Percentiles rank a stretch among this genome's conserved stretches.
These are phyloP conservation scores for Drosophila repleta DNA, from an alignment of 1,140 invertebrate genomes.

Conservation along the genomic window DNA sequence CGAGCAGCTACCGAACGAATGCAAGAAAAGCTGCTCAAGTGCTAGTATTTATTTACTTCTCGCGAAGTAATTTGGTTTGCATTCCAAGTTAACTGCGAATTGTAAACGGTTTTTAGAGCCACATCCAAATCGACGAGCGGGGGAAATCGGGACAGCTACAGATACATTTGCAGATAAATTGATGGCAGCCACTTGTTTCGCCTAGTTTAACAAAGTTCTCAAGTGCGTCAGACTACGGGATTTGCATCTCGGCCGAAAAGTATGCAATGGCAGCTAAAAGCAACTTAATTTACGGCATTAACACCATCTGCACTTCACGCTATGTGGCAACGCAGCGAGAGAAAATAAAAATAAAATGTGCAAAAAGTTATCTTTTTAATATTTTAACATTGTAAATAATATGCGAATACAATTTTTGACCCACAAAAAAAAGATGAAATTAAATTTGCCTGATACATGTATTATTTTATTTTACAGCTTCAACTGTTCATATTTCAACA, in stretches of 20 bases:
- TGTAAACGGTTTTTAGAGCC: slow-evolving; percentile 59
- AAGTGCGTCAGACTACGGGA: slow-evolving; percentile 23
- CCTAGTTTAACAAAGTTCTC: slow-evolving; percentile 59
- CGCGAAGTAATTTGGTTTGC: slow-evolving; percentile 62
- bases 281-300: slow-evolving; percentile 47
- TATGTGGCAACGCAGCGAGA: slow-evolving; percentile 20
- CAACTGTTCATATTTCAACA: neutral
- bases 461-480: neutral
- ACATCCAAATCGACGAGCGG: slow-evolving; percentile 15
- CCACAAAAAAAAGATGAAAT: neutral
- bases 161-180: slow-evolving; percentile 26
- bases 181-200: slow-evolving; percentile 69
- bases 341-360: neutral
- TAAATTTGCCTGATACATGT: no score
- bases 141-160: neutral
- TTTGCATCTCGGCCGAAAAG: slow-evolving; percentile 36
- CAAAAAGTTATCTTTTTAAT: no score
- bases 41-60: slow-evolving; percentile 70
- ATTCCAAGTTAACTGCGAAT: slow-evolving; percentile 63
- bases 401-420: neutral
- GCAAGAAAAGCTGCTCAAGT: slow-evolving; percentile 57
- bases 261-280: slow-evolving; percentile 31
- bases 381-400: no score
- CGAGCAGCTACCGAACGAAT: slow-evolving; percentile 26
- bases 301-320: slow-evolving; percentile 6